These are phyloP conservation scores for Temnothorax longispinosus DNA, from an alignment of 1,140 invertebrate species.

Conservation along the genomic window DNA sequence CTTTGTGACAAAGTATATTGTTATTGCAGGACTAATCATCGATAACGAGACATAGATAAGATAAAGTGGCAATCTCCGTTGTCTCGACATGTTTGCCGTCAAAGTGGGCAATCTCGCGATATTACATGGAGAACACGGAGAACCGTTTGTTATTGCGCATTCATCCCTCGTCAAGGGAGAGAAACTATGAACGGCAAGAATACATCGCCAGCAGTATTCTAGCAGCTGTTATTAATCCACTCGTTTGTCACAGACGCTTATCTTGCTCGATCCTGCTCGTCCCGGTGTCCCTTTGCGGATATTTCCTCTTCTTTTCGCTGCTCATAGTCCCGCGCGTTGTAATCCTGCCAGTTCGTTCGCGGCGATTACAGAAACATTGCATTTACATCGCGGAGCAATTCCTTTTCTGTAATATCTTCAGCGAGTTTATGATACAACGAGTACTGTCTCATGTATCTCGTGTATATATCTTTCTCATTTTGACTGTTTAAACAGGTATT, in stretches of 20 bases:
- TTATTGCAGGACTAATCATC: too few relatives aligned
- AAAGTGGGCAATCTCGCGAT: constrained; percentile 34
- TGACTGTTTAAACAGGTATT: not conserved
- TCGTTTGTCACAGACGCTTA: constrained; percentile 79
- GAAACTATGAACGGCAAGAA: constrained; percentile 65
- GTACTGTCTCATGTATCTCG: not conserved
- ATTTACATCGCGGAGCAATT: constrained; percentile 47
- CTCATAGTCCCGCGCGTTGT: constrained; percentile 8
- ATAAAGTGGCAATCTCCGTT: constrained; percentile 5
- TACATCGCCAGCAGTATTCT: constrained; percentile 68
- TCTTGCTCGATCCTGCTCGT: constrained; percentile 69
- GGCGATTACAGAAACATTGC: constrained; percentile 44
- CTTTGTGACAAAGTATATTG: not conserved
- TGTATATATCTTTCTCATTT: not conserved
- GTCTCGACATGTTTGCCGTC: not conserved
- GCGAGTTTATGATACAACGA: constrained; percentile 15
- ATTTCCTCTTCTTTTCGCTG: constrained; percentile 34
- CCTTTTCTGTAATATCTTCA: constrained; percentile 13
- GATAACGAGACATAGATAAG: constrained; percentile 20
- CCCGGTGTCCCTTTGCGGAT: constrained; percentile 40
- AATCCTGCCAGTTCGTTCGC: constrained; percentile 8
- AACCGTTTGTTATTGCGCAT: constrained; percentile 60
- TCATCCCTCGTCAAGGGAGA: constrained; percentile 58
- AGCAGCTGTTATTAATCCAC: constrained; percentile 77
- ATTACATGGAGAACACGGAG: constrained; percentile 45